Percentiles rank a stretch among this genome's conserved stretches.
Conservation (phyloP, 2,797 vertebrate genomes). For the Dallia pectoralis region DNA sequence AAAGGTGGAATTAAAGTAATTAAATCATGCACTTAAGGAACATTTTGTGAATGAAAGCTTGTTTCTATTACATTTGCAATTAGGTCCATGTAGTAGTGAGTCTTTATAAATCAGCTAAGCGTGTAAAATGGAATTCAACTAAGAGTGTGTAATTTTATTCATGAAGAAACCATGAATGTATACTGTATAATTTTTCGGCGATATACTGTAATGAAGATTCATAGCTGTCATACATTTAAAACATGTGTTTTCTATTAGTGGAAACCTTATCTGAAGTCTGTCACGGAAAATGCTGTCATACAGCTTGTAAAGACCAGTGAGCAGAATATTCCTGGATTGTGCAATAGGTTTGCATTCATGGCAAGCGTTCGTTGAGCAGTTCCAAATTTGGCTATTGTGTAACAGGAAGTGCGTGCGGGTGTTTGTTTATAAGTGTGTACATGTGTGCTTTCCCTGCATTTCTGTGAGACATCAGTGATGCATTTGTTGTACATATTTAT, state of each 20-base stretch:
- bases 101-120: conserved; percentile 26
- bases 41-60: conserved; percentile 7
- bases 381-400: neutral
- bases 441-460: too few relatives aligned
- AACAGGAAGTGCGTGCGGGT: neutral
- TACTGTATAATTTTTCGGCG: conserved; percentile 35
- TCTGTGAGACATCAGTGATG: conserved; percentile 11
- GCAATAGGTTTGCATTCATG: conserved; percentile 16
- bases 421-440: conserved; percentile 10
- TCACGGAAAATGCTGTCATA: conserved; percentile 30
- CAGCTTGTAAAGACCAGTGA: conserved; percentile 31
- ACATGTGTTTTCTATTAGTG: conserved; percentile 47
- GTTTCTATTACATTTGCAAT: conserved; percentile 16
- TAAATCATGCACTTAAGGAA: neutral
- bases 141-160: conserved; percentile 21
- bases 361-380: conserved; percentile 9
- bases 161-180: conserved; percentile 23
- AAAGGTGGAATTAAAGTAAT: neutral
- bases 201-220: conserved; percentile 43
- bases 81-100: conserved; percentile 14
- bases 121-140: neutral
- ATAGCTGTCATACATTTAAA: conserved; percentile 24
- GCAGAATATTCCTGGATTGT: conserved; percentile 21
- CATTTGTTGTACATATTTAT: conserved; percentile 6
- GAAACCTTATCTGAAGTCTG: conserved; percentile 34